Evolutionary conservation across 2,888 invertebrate genomes (phyloP), one percentile per base, ranked within the genome.

Genomic region (Pachycephus smyrnensis): DNA sequence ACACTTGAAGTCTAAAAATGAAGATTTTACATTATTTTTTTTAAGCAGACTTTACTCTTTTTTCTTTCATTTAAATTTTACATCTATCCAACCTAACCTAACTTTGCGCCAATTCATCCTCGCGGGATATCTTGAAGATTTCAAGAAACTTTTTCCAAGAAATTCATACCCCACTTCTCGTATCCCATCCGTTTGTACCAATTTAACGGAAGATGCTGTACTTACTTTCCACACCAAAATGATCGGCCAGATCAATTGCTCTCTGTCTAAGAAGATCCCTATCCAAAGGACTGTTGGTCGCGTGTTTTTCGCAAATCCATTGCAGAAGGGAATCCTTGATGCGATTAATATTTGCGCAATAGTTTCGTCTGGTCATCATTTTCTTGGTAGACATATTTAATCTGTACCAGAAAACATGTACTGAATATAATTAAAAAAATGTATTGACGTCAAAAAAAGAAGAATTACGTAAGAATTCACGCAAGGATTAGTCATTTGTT

Each of bases 221-320:
- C 84, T 78, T 36, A 88, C 87, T 84, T 37, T 76, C 81, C 40
- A 87, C 33, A n/a, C 82, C 81, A 32, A 80, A 79, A 3, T 81
- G 73, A 12, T 75, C 77, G 1, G 84, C 81, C 76, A 90, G 77
- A 76, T 86, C 80, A 30, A 87, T 75, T 36, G 88, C 87, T 80
- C 86, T 88, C 3, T 85, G 77, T 30, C 84, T 84, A 12, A 89
- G 76, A 37, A 83, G 76, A 31, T 81, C 78, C 69, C 82, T 83
- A 81, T 86, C 84, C 33, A 89, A 78, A 12, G 77, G 82, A 76
- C 79, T 78, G 76, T 88, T 87, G 31, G 82, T 85, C 12, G 90
- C 89, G 79, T 86, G 86, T 73, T 81, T 85, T 76, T 87, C 82
- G 77, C 89, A 89, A 73, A 85, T 82, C 90, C 90, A 89, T 80